Conservation (phyloP, 2,888 invertebrate genomes). For the Coenonympha glycerion region DNA sequence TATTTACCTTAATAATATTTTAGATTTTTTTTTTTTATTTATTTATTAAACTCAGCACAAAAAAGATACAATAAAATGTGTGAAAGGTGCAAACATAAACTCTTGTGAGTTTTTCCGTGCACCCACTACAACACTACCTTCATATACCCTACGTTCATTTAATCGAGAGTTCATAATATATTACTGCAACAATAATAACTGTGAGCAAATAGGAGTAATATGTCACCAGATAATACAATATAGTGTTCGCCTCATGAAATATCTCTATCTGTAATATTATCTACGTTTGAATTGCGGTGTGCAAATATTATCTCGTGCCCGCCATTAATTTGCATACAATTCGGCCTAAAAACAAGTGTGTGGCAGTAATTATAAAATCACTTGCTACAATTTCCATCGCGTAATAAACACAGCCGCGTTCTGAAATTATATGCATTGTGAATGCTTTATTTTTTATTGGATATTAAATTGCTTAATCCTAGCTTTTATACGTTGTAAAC, state of each 20-base stretch:
- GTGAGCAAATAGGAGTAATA: too few species aligned
- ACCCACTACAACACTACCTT: too few species aligned
- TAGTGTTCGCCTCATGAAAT: not conserved
- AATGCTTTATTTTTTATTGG: constrained; percentile 15
- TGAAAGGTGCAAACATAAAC: too few species aligned
- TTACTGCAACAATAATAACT: too few species aligned
- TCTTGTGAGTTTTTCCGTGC: too few species aligned
- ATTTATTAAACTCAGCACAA: too few species aligned
- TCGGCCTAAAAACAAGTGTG: constrained; percentile 23
- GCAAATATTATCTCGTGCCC: constrained; percentile 25
- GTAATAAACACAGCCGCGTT: constrained; percentile 14
- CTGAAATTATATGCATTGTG: constrained; percentile 13
- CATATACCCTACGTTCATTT: not conserved
- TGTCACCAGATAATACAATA: constrained; percentile 1
- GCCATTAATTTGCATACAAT: constrained; percentile 29
- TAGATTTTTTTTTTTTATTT: too few species aligned
- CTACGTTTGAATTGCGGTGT: constrained; percentile 23
- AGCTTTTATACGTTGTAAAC: constrained; percentile 2
- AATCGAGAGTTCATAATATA: not conserved
- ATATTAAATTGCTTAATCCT: constrained; percentile 12
- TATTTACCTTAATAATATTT: too few species aligned
- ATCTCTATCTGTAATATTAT: constrained; percentile 9
- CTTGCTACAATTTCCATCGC: constrained; percentile 20
- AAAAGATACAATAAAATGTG: too few species aligned
- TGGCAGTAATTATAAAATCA: constrained; percentile 23